Base-by-base conservation (phyloP, 2,888 invertebrate species). In the Caenorhabditis becei region DNA sequence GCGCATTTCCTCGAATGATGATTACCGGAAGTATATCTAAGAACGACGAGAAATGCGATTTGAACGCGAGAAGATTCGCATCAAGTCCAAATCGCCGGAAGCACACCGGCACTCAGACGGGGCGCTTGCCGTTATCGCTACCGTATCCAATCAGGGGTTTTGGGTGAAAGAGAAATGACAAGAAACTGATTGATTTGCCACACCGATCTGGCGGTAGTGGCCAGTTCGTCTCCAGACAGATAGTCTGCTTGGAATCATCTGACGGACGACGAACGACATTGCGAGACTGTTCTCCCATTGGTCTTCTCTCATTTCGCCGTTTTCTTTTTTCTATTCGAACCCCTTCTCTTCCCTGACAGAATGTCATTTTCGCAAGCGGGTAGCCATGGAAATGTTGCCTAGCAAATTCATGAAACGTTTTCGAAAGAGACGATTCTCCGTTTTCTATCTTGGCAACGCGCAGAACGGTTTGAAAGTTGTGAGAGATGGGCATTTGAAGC, bases 1-100 rank as follows among this genome's bases (percentile, higher is more conserved):
- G 41, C 41, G 24, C 49, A 14, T 51, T 51, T 53, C 23, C 49
- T 51, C 23, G 51, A 20, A 51, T 35, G 62, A 47, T 62, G 44
- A 26, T 28, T 62, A 23, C 28, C 47, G 62, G 62, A 62, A 62
- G 49, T 28, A 35, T 20, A 58, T 35, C 20, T 32, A 14, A n/a
- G 16, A 28, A 14, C 28, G 54, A 26, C 11, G 41, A 41, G 28
- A 54, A 54, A 54, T 54, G 54, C 54, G 28, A 54, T 54, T 58
- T 37, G 58, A 35, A 58, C 58, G 37, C 11, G 16, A 20, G 18
- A 35, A 20, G 20, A 28, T 11, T 26, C 7, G 51, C 51, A 24
- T 14, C 24, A 14, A 41, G 41, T 41, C 11, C 11, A 14, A 41
- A 41, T 41, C 14, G 7, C 41, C 41, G 41, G 14, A 14, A 41